Conservation (phyloP, 2,888 invertebrate species). For the Limnephilus rhombicus region DNA sequence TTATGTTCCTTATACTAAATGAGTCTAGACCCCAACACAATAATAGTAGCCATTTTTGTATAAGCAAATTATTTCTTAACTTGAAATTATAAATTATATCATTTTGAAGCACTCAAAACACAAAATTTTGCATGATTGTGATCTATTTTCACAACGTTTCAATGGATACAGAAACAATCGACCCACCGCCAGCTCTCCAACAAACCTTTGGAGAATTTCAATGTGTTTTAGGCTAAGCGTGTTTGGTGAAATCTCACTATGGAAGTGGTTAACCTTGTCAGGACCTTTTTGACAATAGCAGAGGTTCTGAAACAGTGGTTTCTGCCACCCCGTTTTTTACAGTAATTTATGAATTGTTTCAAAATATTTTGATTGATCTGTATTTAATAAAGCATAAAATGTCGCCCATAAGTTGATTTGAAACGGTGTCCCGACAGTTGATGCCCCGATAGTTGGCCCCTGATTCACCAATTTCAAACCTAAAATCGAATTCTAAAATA, state of each 20-base stretch:
- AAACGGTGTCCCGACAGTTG: no score
- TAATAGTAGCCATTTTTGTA: neutral
- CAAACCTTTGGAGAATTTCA: neutral
- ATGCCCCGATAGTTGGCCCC: no score
- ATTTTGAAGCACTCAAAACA: neutral
- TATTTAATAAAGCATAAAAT: neutral
- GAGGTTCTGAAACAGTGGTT: neutral
- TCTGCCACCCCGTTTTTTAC: no score
- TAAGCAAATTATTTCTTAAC: neutral
- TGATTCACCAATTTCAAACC: no score
- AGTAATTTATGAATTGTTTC: neutral
- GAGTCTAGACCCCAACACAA: neutral
- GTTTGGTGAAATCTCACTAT: conserved; percentile 6
- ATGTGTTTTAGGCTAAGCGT: conserved; percentile 6
- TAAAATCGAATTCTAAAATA: no score
- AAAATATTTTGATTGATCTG: neutral
- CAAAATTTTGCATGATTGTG: neutral
- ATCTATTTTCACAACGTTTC: neutral
- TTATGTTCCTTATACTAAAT: neutral
- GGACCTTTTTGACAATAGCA: neutral
- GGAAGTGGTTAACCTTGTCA: conserved; percentile 26
- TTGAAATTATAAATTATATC: neutral
- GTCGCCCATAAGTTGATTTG: neutral
- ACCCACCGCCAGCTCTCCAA: neutral
- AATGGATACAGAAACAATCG: neutral